Base-by-base conservation (phyloP, 2,888 invertebrate genomes). In the Leucoma salicis region DNA sequence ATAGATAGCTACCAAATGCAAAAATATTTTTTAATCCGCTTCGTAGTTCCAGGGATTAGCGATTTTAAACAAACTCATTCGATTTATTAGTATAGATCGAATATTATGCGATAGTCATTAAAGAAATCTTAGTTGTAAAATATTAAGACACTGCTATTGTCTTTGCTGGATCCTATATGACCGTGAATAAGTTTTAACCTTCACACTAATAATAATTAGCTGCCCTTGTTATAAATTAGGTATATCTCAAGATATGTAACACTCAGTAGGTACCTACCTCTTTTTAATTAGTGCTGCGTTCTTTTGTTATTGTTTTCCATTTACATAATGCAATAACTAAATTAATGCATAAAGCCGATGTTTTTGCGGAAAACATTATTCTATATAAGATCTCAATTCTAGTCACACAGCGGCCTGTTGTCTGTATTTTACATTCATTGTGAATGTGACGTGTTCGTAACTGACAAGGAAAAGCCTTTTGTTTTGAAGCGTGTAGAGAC, bases 101-200 rank as follows among this genome's bases (percentile, higher is more conserved):
- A n/a, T n/a, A n/a, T n/a, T n/a, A n/a, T n/a, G n/a, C n/a, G n/a
- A n/a, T n/a, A n/a, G n/a, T n/a, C n/a, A n/a, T n/a, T n/a, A n/a
- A n/a, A n/a, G n/a, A n/a, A n/a, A n/a, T n/a, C n/a, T n/a, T n/a
- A n/a, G n/a, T n/a, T n/a, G n/a, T n/a, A n/a, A n/a, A n/a, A n/a
- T n/a, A n/a, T n/a, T n/a, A n/a, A n/a, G n/a, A n/a, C n/a, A n/a
- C n/a, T n/a, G 8, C 21, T 4, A 8, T 21, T 21, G 21, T 8
- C 6, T 21, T 21, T 21, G 21, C 21, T 5, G 6, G 2, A 45
- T 27, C 39, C 39, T 50, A 35, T 49, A 49, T 56, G 54, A 65
- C 67, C 66, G 59, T 68, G 58, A 11, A 66, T 66, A 68, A 70
- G 68, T 70, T 63, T 51, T 63, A 62, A 57, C 75, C 71, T 75